Evolutionary conservation across 1,140 invertebrate genomes (phyloP), one percentile per base, ranked within the genome.

Genomic region (Leucophenga varia): DNA sequence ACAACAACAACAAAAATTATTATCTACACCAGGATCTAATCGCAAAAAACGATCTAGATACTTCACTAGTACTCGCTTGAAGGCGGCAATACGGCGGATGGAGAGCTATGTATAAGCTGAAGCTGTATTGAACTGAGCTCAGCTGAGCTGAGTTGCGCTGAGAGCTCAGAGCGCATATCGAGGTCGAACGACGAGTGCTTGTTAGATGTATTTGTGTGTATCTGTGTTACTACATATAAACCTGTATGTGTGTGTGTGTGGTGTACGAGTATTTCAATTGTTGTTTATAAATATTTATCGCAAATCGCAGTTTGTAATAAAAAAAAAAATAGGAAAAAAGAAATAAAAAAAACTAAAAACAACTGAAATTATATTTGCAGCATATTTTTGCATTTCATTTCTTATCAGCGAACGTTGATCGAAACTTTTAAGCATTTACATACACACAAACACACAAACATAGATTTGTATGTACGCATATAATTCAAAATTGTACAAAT

Each of bases 21-120:
- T 71, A 70, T 70, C 65, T 63, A 56, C 61, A 54, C 51, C 56
- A 71, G 61, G 67, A 70, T 70, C 65, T 70, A 58, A 70, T 70
- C 65, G 54, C 25, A 28, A 42, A 40, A 35, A 20, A 54, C 54
- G 47, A 61, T 61, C 58, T 57, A n/a, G n/a, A n/a, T n/a, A n/a
- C n/a, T n/a, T n/a, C n/a, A n/a, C n/a, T n/a, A n/a, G n/a, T n/a
- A n/a, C n/a, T n/a, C n/a, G 47, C 39, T 49, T n/a, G 46, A 35
- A 52, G 55, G 35, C 52, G 48, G 25, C 52, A 49, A 51, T 43
- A n/a, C n/a, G n/a, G n/a, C n/a, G n/a, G 13, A 40, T 48, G 55
- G 48, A 51, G 47, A 3, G 43, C 35, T 36, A 28, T 43, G 31
- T 31, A 19, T 25, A 41, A 14, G 47, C 39, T 49, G 46, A 35